Evolutionary conservation across 2,888 invertebrate species (phyloP).

Genomic region (Eustalomyia histrio): DNA sequence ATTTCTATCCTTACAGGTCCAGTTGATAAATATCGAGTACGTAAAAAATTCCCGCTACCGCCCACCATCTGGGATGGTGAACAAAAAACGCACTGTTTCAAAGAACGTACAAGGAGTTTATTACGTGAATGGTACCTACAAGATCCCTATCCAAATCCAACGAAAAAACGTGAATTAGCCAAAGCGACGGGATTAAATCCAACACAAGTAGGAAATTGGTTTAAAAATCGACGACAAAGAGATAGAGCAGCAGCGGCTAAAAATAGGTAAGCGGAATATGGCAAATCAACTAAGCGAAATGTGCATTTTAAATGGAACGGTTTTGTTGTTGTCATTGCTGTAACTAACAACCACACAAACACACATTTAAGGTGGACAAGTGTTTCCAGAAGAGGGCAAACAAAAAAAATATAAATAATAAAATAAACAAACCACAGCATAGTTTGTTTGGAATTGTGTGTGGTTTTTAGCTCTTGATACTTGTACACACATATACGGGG

Average conservation of each 20-base stretch:
- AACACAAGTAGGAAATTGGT: constrained; percentile 96
- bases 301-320: neutral
- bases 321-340: too few species aligned
- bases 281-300: constrained; percentile 60
- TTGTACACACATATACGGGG: constrained; percentile 23
- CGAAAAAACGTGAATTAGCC: constrained; percentile 94
- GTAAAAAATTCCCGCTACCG: constrained; percentile 96
- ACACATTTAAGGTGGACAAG: constrained; percentile 42
- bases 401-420: constrained; percentile 8
- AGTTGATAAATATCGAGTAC: constrained; percentile 94
- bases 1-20: constrained; percentile 81
- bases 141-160: constrained; percentile 97
- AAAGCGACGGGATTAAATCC: constrained; percentile 94
- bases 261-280: constrained; percentile 87
- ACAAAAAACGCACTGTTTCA: constrained; percentile 97
- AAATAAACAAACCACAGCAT: constrained; percentile 55
- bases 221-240: constrained; percentile 92
- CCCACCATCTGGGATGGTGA: constrained; percentile 97
- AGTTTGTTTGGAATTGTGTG: constrained; percentile 66
- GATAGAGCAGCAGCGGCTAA: constrained; percentile 96
- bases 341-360: neutral
- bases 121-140: constrained; percentile 99
- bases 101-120: constrained; percentile 95
- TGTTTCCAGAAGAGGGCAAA: constrained; percentile 23
- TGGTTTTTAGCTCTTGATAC: constrained; percentile 61